Percentiles rank a stretch among this genome's conserved stretches.
Evolutionary conservation across 1,140 invertebrate genomes (phyloP).

Genomic region (Bacillus rossius): DNA sequence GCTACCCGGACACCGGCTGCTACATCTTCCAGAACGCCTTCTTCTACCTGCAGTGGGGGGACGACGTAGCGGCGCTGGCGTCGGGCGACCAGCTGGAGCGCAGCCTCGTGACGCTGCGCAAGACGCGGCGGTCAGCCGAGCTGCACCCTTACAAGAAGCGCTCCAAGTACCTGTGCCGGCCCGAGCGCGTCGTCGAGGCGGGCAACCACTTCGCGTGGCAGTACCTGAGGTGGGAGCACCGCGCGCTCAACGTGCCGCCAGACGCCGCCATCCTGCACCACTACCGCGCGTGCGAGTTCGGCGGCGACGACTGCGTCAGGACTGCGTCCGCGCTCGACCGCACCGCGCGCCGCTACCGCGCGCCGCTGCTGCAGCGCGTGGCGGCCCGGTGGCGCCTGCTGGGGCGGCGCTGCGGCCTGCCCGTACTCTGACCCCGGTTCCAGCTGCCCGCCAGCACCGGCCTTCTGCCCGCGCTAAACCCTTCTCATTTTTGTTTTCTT

Average conservation of each 20-base stretch:
- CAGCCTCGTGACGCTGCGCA: constrained; percentile 67
- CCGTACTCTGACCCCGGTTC: neutral
- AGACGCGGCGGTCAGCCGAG: constrained; percentile 70
- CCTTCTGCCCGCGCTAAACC: too few species aligned
- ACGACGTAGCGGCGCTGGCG: constrained; percentile 51
- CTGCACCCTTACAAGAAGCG: constrained; percentile 85
- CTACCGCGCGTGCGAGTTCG: constrained; percentile 81
- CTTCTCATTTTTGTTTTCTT: too few species aligned
- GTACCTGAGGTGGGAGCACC: constrained; percentile 61
- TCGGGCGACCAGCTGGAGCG: constrained; percentile 14
- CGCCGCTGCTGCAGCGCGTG: neutral
- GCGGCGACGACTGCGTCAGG: constrained; percentile 78
- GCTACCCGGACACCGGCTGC: constrained; percentile 55
- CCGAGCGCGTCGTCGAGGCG: constrained; percentile 75
- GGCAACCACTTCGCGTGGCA: constrained; percentile 95
- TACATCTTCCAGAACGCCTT: constrained; percentile 90
- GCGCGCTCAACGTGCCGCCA: constrained; percentile 71
- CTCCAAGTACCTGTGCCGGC: constrained; percentile 85
- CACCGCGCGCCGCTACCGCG: constrained; percentile 58
- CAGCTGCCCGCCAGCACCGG: too few species aligned
- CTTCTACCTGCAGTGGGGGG: constrained; percentile 82
- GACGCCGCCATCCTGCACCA: constrained; percentile 86
- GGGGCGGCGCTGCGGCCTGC: neutral
- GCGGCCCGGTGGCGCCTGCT: neutral
- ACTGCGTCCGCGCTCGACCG: constrained; percentile 60